A percentile compares a stretch with the other conserved stretches of the same genome.
Conservation (phyloP, 2,888 invertebrate species). For the Agrenia bidenticulata region DNA sequence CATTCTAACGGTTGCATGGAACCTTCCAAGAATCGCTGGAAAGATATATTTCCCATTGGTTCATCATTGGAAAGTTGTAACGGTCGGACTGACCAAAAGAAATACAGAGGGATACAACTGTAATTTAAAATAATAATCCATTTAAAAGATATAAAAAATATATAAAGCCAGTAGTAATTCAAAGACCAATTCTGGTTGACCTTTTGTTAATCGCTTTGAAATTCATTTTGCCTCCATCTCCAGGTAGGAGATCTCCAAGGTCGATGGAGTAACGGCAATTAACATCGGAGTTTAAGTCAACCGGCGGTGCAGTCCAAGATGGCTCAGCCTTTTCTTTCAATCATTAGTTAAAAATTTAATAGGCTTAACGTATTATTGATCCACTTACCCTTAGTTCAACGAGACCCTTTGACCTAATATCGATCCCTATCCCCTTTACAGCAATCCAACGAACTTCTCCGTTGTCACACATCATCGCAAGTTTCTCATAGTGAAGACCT, state of each 20-base stretch:
- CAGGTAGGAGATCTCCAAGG: constrained; percentile 37
- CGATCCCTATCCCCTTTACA: constrained; percentile 41
- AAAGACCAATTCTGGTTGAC: too few relatives aligned
- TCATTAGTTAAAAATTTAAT: neutral
- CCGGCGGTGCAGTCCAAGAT: constrained; percentile 38
- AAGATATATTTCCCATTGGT: constrained; percentile 12
- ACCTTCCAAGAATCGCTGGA: constrained; percentile 21
- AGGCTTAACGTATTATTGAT: constrained; percentile 5
- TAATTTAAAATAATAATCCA: neutral
- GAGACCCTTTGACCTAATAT: constrained; percentile 17
- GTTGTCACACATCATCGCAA: constrained; percentile 48
- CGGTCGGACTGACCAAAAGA: constrained; percentile 41
- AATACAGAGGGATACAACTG: constrained; percentile 42
- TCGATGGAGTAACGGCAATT: constrained; percentile 29
- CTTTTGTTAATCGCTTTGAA: constrained; percentile 36
- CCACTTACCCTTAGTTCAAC: constrained; percentile 24
- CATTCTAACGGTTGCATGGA: constrained; percentile 18
- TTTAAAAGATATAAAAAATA: neutral
- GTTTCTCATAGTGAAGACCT: constrained; percentile 35
- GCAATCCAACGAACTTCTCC: constrained; percentile 47
- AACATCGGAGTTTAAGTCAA: constrained; percentile 36
- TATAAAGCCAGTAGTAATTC: too few relatives aligned
- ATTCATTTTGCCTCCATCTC: constrained; percentile 19
- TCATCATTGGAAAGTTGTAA: constrained; percentile 10
- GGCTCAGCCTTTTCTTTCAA: constrained; percentile 13